Conservation (phyloP, 2,113 vertebrate genomes). For the Epinephelus fuscoguttatus region DNA sequence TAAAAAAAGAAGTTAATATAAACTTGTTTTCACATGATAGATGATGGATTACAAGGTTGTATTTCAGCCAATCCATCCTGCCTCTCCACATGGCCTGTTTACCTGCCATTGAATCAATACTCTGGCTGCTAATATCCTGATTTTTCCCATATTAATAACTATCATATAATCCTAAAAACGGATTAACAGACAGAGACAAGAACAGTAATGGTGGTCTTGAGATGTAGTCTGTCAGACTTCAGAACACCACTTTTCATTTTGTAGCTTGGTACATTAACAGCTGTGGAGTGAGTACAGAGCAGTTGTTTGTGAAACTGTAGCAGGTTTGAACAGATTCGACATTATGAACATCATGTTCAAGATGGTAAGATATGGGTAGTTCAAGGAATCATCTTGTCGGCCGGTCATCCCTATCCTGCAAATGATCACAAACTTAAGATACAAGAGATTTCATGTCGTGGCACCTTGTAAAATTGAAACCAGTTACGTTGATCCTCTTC, state of each 20-base stretch:
- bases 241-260: not conserved
- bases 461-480: not conserved
- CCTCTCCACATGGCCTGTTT: not conserved
- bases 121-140: not conserved
- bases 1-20: too few relatives aligned
- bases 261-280: not conserved
- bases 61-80: not conserved
- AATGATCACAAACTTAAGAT: slow-evolving; percentile 22
- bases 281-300: not conserved
- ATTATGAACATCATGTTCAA: slow-evolving; percentile 45
- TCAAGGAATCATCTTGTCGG: slow-evolving; percentile 18
- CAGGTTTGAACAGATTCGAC: slow-evolving; percentile 50
- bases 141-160: not conserved
- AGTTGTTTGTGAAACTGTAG: slow-evolving; percentile 33
- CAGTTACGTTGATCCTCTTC: not conserved
- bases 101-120: not conserved
- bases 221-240: not conserved
- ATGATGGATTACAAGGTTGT: too few relatives aligned
- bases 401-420: slow-evolving; percentile 33
- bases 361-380: slow-evolving; percentile 50
- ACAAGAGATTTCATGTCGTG: not conserved
- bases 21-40: too few relatives aligned
- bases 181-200: not conserved
- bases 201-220: not conserved
- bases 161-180: not conserved